Percentiles rank a stretch among this genome's conserved stretches.
Evolutionary conservation across 2,113 vertebrate species (phyloP).

Genomic region (Delphinus delphis): DNA sequence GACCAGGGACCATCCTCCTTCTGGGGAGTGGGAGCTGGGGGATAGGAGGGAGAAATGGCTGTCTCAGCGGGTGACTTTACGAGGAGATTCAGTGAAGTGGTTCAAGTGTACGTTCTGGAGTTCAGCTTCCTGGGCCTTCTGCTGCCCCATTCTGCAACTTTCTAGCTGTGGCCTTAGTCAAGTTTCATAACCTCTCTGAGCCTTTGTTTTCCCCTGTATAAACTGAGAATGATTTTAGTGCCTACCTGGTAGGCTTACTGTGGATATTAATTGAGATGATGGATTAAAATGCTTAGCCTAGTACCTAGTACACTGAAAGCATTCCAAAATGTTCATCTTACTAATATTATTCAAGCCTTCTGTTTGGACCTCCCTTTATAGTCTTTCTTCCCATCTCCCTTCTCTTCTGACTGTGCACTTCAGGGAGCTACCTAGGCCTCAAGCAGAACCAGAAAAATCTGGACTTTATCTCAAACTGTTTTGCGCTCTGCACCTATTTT

Average conservation of each 20-base stretch:
- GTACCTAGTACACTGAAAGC: not conserved
- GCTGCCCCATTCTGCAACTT: not conserved
- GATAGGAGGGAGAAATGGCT: not conserved
- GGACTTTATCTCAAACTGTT: not conserved
- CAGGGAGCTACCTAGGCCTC: not conserved
- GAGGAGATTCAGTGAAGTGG: not conserved
- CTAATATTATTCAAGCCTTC: not conserved
- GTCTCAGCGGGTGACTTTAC: not conserved
- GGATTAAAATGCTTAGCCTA: not conserved
- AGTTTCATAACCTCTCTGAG: slow-evolving; percentile 1
- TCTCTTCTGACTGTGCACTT: not conserved
- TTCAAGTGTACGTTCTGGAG: not conserved
- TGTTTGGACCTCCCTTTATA: not conserved
- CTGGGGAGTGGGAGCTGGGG: not conserved
- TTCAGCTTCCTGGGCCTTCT: not conserved
- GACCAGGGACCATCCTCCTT: not conserved
- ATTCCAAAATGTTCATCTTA: not conserved
- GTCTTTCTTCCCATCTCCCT: not conserved
- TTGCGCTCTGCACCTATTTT: not conserved
- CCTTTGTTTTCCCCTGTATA: not conserved
- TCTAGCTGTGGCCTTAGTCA: not conserved
- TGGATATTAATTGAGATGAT: not conserved
- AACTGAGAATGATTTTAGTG: slow-evolving; percentile 31
- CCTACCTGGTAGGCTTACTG: not conserved
- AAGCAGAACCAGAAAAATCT: not conserved